Evolutionary conservation across 2,797 vertebrate genomes (phyloP), one percentile per base, ranked within the genome.

Genomic region (Delichon dasypus): DNA sequence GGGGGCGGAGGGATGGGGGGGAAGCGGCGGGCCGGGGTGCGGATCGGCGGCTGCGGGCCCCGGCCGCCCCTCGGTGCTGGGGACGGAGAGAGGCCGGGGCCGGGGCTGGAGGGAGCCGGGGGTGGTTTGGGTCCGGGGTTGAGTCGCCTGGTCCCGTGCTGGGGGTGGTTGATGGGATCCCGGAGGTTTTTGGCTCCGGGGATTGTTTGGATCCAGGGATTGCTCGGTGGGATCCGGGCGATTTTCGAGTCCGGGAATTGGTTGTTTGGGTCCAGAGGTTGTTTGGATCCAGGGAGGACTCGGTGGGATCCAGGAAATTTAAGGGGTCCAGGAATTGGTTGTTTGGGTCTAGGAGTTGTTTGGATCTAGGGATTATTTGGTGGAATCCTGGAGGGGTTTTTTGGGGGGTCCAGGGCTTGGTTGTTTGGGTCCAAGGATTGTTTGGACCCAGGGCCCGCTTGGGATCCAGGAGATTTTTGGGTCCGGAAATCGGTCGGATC

Each of bases 131-230:
- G 11, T 4, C 15, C 23, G 9, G 32, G 54, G 5, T 14, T n/a
- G 13, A 10, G 9, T 22, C 32, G 10, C 57, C 17, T 10, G 32
- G 42, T 13, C 18, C 57, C 2, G n/a, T 14, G 3, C 44, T 6
- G 45, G 10, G 17, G 13, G 25, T 26, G 32, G 5, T 53, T 16
- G 29, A 15, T 29, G 18, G 3, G 11, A 44, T 34, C 14, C 38
- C 0, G 16, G 38, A 29, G 5, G 3, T 13, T 17, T 40, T 29
- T 18, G n/a, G 21, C 5, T 58, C 26, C 57, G 3, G 12, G 10
- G 5, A 3, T 6, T 32, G 14, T 15, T 32, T 16, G 11, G 47
- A 17, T 15, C 19, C 60, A 11, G 25, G 20, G 16, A 0, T 15
- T 22, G 15, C 2, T n/a, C 4, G 47, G 15, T 36, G 15, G 3